Percentiles rank a stretch among this genome's conserved stretches.
Evolutionary conservation across 2,888 invertebrate species (phyloP).

Genomic region (Drosophila algonquin): DNA sequence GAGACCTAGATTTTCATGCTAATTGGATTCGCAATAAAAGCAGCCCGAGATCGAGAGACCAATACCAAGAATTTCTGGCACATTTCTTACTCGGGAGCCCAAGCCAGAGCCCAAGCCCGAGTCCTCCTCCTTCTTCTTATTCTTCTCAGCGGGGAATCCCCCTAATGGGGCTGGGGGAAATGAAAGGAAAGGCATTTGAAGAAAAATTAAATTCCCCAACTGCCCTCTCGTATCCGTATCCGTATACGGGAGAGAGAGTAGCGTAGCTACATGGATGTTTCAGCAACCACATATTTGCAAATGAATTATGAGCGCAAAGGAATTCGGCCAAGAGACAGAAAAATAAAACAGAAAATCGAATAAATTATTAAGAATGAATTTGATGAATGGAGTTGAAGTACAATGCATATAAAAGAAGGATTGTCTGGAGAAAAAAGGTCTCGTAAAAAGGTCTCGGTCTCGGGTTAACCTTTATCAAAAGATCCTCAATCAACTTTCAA

Average conservation of each 20-base stretch:
- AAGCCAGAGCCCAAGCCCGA: background rate
- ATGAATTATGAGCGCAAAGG: constrained; percentile 43
- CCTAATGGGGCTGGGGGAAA: background rate
- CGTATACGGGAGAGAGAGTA: background rate
- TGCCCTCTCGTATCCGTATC: background rate
- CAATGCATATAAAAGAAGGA: constrained; percentile 7
- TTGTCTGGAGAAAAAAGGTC: constrained; percentile 1
- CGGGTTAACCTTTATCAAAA: background rate
- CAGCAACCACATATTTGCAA: constrained; percentile 40
- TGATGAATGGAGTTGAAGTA: constrained; percentile 31
- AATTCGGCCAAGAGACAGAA: constrained; percentile 13
- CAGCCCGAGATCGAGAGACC: constrained; percentile 44
- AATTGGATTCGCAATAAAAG: constrained; percentile 65
- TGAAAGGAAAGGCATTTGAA: constrained; percentile 22
- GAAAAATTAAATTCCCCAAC: constrained; percentile 40
- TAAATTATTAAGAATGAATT: constrained; percentile 34
- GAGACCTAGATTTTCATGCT: constrained; percentile 64
- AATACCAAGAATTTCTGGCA: constrained; percentile 34
- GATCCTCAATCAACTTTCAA: constrained; percentile 1
- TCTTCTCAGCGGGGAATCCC: constrained; percentile 4
- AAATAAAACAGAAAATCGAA: constrained; percentile 20
- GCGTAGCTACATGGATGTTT: constrained; percentile 35
- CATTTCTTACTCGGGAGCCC: constrained; percentile 11
- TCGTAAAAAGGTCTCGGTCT: background rate
- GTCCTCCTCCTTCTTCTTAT: constrained; percentile 4